These are phyloP conservation scores for Eretmochelys imbricata DNA, from an alignment of 2,113 vertebrate species.

Conservation along the genomic window DNA sequence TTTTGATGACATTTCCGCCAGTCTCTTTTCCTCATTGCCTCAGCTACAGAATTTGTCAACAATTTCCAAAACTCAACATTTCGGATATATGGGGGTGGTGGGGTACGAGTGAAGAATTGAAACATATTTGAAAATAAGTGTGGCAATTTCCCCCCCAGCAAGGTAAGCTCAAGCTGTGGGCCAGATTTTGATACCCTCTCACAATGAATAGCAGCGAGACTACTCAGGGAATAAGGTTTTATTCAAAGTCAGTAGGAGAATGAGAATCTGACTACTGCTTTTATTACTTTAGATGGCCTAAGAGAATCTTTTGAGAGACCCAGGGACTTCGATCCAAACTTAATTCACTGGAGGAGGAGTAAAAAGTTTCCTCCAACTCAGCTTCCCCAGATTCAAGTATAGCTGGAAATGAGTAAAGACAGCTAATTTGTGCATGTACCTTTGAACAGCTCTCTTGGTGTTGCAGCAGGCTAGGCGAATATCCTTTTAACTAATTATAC, in stretches of 20 bases:
- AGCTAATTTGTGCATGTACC: background rate
- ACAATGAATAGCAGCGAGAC: background rate
- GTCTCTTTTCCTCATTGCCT: background rate
- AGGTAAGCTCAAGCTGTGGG: background rate
- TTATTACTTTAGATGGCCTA: background rate
- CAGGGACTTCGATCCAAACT: background rate
- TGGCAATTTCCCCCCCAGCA: background rate
- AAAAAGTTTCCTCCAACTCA: background rate
- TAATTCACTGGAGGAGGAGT: background rate
- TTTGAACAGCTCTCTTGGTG: background rate
- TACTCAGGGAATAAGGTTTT: background rate
- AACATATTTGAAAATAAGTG: background rate
- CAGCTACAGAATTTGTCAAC: fast-evolving
- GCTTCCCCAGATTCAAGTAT: background rate
- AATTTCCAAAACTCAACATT: background rate
- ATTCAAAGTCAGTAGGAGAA: background rate
- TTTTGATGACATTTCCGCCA: background rate
- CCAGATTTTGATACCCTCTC: background rate
- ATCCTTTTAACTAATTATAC: background rate
- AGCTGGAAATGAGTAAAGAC: background rate
- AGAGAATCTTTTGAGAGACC: background rate
- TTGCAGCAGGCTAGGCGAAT: background rate
- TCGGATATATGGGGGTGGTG: background rate
- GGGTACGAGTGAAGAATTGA: background rate
- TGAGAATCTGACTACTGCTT: background rate